phyloP scores from a whole-genome alignment of 1,140 invertebrate genomes.

The Notospermus geniculatus region DNA sequence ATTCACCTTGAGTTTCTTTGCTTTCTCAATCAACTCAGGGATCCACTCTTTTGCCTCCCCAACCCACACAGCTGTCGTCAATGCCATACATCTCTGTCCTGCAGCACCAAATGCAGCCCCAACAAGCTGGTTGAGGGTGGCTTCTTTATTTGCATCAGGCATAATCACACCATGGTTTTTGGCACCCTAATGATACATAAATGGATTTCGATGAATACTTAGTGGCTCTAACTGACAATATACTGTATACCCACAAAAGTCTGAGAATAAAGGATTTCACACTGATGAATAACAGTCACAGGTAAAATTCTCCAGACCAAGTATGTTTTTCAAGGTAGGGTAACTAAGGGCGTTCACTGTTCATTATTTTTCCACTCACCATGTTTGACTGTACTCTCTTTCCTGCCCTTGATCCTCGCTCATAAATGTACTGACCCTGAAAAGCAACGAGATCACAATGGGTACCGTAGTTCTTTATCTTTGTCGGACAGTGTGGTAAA shows the following conservation, averaged over 20 bases:
- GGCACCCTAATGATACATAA: constrained; percentile 66
- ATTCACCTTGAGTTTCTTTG: constrained; percentile 88
- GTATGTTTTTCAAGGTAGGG: neutral
- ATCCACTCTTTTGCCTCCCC: constrained; percentile 94
- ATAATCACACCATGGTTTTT: constrained; percentile 98
- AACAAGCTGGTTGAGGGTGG: constrained; percentile 82
- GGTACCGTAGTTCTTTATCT: neutral
- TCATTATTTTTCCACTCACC: constrained; percentile 49
- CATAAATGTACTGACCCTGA: constrained; percentile 93
- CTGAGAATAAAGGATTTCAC: too few species aligned
- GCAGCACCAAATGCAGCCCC: constrained; percentile 93
- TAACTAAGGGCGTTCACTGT: neutral
- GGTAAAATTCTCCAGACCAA: too few species aligned
- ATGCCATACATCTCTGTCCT: constrained; percentile 95
- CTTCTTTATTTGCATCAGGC: constrained; percentile 96
- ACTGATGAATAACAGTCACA: too few species aligned
- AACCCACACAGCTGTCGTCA: constrained; percentile 95
- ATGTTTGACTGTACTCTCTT: constrained; percentile 98
- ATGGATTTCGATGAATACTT: neutral
- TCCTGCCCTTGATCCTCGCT: constrained; percentile 80
- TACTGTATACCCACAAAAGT: too few species aligned
- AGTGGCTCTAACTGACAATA: too few species aligned
- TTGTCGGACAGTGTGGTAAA: neutral
- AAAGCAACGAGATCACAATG: constrained; percentile 22
- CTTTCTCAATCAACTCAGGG: constrained; percentile 83